Base-by-base conservation (phyloP, 2,113 vertebrate species). In the Sebastes schlegelii region DNA sequence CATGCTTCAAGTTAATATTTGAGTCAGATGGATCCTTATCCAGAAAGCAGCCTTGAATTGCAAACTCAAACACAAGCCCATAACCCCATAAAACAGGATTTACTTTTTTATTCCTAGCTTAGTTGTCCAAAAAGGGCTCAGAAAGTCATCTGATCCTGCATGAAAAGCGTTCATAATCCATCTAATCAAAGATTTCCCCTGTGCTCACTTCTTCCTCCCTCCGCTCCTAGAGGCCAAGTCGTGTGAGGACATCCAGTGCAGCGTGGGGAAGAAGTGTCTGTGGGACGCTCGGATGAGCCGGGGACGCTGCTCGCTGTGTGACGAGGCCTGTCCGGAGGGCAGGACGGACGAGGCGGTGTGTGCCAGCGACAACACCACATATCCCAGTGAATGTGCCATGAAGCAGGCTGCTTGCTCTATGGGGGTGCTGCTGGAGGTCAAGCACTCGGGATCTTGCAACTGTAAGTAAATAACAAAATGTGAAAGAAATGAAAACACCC, bases 371-470 rank as follows among this genome's bases (percentile, higher is more conserved):
- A 99, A 99, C 93, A 96, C 97, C 90, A 99, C 98, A 14, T 99
- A 99, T 11, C 97, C 98, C 84, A 99, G 97, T 61, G 97, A 98
- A 88, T 99, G 98, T 78, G 97, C 96, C 94, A 99, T 99, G 98
- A 98, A 98, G 94, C 97, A 98, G 79, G 97, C 98, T 55, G 97
- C 98, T 90, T 99, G 98, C 91, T 97, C 98, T 70, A 89, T 97
- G 91, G 97, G 98, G 54, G 94, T 96, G 88, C 95, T 99, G 90
- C 96, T 99, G 94, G 98, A 99, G 94, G 97, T 99, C 86, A 99
- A 99, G 94, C 98, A 99, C 92, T 95, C 96, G 1, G 98, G 98
- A 96, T 98, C 97, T 95, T 99, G 98, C 96, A 99, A 99, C 96
- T 99, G 98, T 99, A 99, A 99, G 98, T 99, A 97, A 94, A 93